Percentiles rank a stretch among this genome's conserved stretches.
Conservation (phyloP, 1,140 invertebrate species). For the Drosophila leontia region DNA sequence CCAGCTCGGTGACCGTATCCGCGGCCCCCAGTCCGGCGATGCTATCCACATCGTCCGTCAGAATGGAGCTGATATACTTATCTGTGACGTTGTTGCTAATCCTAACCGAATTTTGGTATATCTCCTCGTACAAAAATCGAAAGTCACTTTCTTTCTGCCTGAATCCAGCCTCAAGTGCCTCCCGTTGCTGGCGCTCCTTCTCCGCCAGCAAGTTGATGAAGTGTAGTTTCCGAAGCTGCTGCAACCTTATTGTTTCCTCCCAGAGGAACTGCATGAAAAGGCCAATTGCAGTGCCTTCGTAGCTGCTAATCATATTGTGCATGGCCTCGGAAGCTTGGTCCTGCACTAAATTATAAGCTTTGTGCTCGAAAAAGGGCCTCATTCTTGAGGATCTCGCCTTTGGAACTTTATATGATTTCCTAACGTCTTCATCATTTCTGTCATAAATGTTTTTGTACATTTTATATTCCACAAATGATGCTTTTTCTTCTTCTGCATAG, state of each 20-base stretch:
- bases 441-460: not conserved
- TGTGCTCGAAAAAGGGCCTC: too few species aligned
- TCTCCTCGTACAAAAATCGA: constrained; percentile 89
- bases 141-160: constrained; percentile 88
- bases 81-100: constrained; percentile 87
- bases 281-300: constrained; percentile 68
- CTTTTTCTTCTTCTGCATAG: fast-evolving
- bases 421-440: not conserved
- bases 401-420: too few species aligned
- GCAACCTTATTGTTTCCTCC: constrained; percentile 89
- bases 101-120: constrained; percentile 86
- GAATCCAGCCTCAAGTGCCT: constrained; percentile 89
- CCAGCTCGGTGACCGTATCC: constrained; percentile 86
- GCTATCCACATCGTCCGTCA: constrained; percentile 87
- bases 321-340: constrained; percentile 27
- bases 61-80: constrained; percentile 88
- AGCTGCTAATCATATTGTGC: constrained; percentile 55
- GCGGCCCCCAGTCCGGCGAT: constrained; percentile 86
- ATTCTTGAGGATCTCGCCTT: too few species aligned
- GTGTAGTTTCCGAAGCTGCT: constrained; percentile 89
- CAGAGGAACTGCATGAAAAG: constrained; percentile 72
- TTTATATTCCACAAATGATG: not conserved
- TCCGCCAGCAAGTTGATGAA: constrained; percentile 88
- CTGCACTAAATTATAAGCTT: too few species aligned
- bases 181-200: constrained; percentile 87